Evolutionary conservation across 2,797 vertebrate species (phyloP).

Genomic region (Trachurus trachurus): DNA sequence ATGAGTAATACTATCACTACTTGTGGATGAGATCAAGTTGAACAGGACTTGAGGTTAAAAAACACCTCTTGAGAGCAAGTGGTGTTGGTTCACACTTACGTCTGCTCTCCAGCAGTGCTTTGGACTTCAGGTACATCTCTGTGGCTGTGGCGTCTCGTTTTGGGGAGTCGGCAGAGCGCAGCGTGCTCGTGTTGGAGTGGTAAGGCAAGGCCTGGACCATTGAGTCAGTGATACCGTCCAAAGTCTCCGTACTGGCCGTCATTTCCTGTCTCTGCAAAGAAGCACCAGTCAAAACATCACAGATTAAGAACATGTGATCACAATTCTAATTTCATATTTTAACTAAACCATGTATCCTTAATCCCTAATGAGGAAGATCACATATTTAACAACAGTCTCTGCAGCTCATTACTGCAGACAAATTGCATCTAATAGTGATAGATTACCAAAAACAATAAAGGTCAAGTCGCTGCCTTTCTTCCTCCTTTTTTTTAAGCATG

Average conservation of each 20-base stretch:
- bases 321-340: neutral
- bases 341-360: constrained; percentile 14
- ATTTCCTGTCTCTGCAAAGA: constrained; percentile 88
- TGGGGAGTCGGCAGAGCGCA: constrained; percentile 89
- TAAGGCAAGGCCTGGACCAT: constrained; percentile 92
- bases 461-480: constrained; percentile 44
- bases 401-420: constrained; percentile 53
- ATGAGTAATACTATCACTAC: constrained; percentile 1
- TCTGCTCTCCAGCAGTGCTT: constrained; percentile 96
- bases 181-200: constrained; percentile 88
- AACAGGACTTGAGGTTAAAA: neutral
- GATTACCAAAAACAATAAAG: constrained; percentile 57
- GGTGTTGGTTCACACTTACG: constrained; percentile 86
- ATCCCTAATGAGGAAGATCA: constrained; percentile 32
- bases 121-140: constrained; percentile 96
- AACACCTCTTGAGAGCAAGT: neutral
- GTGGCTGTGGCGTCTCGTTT: constrained; percentile 89
- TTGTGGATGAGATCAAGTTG: neutral
- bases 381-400: constrained; percentile 26
- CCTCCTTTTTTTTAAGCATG: neutral
- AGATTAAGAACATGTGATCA: neutral
- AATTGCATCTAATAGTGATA: constrained; percentile 51
- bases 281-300: neutral
- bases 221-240: constrained; percentile 78
- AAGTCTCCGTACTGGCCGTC: constrained; percentile 89